These are phyloP conservation scores for Diplodus sargus DNA, from an alignment of 2,797 vertebrate species.

Conservation along the genomic window DNA sequence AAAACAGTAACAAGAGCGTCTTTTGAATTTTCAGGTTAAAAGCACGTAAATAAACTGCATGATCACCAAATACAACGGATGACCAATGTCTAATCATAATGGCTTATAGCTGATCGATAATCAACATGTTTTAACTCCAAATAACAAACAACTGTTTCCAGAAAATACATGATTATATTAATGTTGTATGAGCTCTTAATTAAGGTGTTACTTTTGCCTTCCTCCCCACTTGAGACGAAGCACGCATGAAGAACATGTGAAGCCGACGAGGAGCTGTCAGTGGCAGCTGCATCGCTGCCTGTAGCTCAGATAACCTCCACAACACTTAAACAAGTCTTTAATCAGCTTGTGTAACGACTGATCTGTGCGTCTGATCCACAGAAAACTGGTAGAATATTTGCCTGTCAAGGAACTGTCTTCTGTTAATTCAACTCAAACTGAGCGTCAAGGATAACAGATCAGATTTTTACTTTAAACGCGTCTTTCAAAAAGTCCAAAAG, in stretches of 20 bases:
- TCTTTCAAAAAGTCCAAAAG: not conserved
- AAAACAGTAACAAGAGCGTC: too few relatives aligned
- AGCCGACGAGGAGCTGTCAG: constrained; percentile 68
- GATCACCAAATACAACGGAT: not conserved
- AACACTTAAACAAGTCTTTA: not conserved
- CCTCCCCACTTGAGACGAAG: not conserved
- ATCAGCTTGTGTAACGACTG: not conserved
- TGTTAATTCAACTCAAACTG: not conserved
- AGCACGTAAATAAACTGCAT: not conserved
- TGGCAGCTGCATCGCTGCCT: constrained; percentile 58
- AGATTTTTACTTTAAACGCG: not conserved
- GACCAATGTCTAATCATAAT: not conserved
- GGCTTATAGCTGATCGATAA: not conserved
- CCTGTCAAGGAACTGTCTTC: not conserved
- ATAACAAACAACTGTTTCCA: too few relatives aligned
- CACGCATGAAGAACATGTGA: not conserved
- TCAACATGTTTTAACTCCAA: not conserved
- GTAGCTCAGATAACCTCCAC: constrained; percentile 2
- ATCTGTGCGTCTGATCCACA: not conserved
- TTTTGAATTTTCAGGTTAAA: too few relatives aligned
- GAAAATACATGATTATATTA: not conserved
- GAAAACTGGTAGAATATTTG: not conserved
- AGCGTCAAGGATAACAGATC: not conserved
- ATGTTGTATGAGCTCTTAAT: not conserved
- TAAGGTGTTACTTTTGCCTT: not conserved